Percentiles rank a stretch among this genome's conserved stretches.
Evolutionary conservation across 1,140 invertebrate genomes (phyloP).

Genomic region (Yoshiicerus persimilis): DNA sequence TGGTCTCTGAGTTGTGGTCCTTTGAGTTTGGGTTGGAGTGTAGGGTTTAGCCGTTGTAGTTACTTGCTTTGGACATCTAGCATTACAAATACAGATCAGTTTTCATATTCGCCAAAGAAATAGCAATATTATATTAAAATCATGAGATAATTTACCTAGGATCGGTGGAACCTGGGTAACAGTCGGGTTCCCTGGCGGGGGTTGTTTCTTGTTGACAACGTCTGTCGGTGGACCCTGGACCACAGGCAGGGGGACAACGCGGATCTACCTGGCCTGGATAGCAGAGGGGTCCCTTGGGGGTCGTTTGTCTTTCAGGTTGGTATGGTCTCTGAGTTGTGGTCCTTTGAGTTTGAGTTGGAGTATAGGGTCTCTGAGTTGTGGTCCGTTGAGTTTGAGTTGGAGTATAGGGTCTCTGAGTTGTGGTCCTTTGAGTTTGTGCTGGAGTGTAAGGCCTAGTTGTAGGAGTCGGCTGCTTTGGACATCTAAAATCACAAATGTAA

Average conservation of each 20-base stretch:
- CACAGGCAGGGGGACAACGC: too few relatives aligned
- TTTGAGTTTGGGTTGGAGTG: slow-evolving; percentile 49
- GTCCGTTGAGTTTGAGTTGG: too few relatives aligned
- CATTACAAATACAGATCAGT: too few relatives aligned
- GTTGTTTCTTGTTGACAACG: slow-evolving; percentile 43
- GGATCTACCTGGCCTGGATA: slow-evolving; percentile 55
- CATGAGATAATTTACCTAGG: slow-evolving; percentile 29
- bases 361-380: slow-evolving; percentile 21
- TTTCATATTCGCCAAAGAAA: too few relatives aligned
- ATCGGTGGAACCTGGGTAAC: slow-evolving; percentile 54
- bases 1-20: slow-evolving; percentile 49
- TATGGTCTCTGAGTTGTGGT: too few relatives aligned
- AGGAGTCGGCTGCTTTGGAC: not conserved
- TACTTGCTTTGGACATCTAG: not conserved
- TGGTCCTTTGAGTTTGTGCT: too few relatives aligned
- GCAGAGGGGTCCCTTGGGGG: slow-evolving; percentile 49
- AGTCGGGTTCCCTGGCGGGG: slow-evolving; percentile 49
- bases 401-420: too few relatives aligned
- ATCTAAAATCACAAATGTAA: not conserved
- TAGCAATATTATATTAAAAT: not conserved
- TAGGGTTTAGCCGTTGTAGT: not conserved
- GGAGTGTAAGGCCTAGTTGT: too few relatives aligned
- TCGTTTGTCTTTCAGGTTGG: too few relatives aligned
- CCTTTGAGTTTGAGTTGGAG: slow-evolving; percentile 48
- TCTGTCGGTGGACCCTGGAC: slow-evolving; percentile 29